Base-by-base conservation (phyloP, 2,113 vertebrate species). In the Scopus umbretta region DNA sequence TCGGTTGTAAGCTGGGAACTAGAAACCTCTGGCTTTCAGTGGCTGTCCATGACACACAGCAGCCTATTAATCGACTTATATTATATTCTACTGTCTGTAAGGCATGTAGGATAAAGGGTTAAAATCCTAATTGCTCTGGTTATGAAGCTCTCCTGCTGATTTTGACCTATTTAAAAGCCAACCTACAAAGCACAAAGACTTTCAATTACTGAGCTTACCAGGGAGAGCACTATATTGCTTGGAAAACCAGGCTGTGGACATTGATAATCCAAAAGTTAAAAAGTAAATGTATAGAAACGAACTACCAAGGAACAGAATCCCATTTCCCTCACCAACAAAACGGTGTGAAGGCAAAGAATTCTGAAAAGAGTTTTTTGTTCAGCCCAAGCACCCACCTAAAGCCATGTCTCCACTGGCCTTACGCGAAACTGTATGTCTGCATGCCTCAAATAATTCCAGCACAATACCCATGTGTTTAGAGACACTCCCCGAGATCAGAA, bases 161-260 rank as follows among this genome's bases (percentile, higher is more conserved):
- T 97, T 86, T 98, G 96, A 97, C 96, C 95, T 98, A 96, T 96
- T 98, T 97, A 97, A 97, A 94, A 96, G 94, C 92, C 80, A 96
- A 96, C 94, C 80, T 93, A 91, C 82, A 66, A 97, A 95, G 92
- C 92, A 90, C 76, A 96, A 94, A 92, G 74, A 84, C 92, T 94
- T 97, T 86, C 94, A 94, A 94, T 93, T 95, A 97, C 88, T 52
- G 29, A 80, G 52, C 59, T 86, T 59, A 91, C 84, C 78, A 80
- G 53, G 72, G 67, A 95, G 86, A 95, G 58, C 87, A 72, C 93
- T 91, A 42, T 15, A 91, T 52, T 92, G 81, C 90, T 89, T 86
- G 87, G 91, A 94, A 91, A 92, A 97, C 94, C 90, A 68, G 52
- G 80, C 62, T 27, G 67, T 80, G 67, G 93, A 96, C 84, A 91